Base-by-base conservation (phyloP, 2,888 invertebrate species). In the Lacanobia oleracea region DNA sequence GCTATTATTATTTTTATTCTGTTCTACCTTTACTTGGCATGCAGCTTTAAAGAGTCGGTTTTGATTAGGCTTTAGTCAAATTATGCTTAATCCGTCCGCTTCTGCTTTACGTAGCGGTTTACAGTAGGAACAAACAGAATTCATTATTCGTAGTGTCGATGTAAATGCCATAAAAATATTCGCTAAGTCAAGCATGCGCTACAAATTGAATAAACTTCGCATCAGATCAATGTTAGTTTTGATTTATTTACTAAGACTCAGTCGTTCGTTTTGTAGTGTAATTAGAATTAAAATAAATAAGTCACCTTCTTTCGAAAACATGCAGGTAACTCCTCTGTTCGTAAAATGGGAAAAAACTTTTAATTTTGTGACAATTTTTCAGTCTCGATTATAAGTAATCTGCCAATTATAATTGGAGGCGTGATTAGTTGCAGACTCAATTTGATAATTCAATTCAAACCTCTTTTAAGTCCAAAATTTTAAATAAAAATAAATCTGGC, bases 61-160 rank as follows among this genome's bases (percentile, higher is more conserved):
- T 54, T 60, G n/a, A 67, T 76, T 21, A 76, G 53, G 51, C n/a
- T 54, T 74, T 60, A 54, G 33, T 60, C 40, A 33, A 74, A 48
- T 60, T 60, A 27, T 43, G 53, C 53, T 68, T 60, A 60, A 60
- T 60, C 59, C 48, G 27, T 33, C 51, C 12, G 76, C 40, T 76
- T 76, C 5, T 74, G 59, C 68, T 77, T 76, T 68, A 12, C 12
- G 59, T 71, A 70, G 50, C 40, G 21, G 14, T 70, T 70, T 70
- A 37, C 51, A 51, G 37, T 56, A 75, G 37, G 12, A 67, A 75
- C 9, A 51, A 75, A 75, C 12, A 48, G 27, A 56, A 40, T 33
- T 21, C 40, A 43, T 56, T 56, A 64, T 75, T 66, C 10, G 50
- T 56, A 51, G 67, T 73, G 45, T 73, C 18, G n/a, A 65, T 57